phyloP scores from a whole-genome alignment of 1,140 invertebrate genomes.

The Dendrolimus punctatus region DNA sequence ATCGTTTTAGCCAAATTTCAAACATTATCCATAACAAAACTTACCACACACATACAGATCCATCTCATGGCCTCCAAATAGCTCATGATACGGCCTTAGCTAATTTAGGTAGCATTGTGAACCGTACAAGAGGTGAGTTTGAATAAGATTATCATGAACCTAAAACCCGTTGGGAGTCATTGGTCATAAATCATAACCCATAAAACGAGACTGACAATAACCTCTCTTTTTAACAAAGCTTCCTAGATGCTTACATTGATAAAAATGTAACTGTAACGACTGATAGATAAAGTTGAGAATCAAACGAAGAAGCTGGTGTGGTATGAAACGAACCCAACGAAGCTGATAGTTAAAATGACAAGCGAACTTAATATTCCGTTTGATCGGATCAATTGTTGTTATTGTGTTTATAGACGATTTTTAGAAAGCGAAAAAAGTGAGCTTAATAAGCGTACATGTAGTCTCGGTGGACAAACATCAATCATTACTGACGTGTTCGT shows the following conservation, averaged over 20 bases:
- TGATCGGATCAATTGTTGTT: conserved; percentile 69
- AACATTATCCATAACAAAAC: background rate
- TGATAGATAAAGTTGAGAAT: conserved; percentile 16
- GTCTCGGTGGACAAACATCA: conserved; percentile 50
- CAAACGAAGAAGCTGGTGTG: conserved; percentile 5
- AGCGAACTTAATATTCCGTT: conserved; percentile 69
- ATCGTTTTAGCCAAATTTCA: too few relatives aligned
- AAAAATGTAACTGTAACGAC: conserved; percentile 18
- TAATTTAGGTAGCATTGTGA: conserved; percentile 72
- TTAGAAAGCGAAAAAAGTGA: conserved; percentile 47
- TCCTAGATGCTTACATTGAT: conserved; percentile 31
- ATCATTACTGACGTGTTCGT: conserved; percentile 42
- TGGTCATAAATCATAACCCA: conserved; percentile 70
- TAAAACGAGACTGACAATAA: conserved; percentile 66
- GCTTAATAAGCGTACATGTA: conserved; percentile 34
- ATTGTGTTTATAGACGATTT: conserved; percentile 63
- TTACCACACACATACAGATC: conserved; percentile 28
- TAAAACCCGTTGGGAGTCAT: conserved; percentile 67
- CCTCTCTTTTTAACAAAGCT: conserved; percentile 49
- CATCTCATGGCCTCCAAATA: conserved; percentile 34
- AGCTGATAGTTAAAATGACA: conserved; percentile 64
- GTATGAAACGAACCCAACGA: conserved; percentile 33
- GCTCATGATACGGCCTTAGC: conserved; percentile 51
- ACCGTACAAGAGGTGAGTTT: conserved; percentile 51
- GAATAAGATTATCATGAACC: conserved; percentile 66